Percentiles rank a stretch among this genome's conserved stretches.
These are phyloP conservation scores for Micrasema longulum DNA, from an alignment of 1,140 invertebrate species.

Conservation along the genomic window DNA sequence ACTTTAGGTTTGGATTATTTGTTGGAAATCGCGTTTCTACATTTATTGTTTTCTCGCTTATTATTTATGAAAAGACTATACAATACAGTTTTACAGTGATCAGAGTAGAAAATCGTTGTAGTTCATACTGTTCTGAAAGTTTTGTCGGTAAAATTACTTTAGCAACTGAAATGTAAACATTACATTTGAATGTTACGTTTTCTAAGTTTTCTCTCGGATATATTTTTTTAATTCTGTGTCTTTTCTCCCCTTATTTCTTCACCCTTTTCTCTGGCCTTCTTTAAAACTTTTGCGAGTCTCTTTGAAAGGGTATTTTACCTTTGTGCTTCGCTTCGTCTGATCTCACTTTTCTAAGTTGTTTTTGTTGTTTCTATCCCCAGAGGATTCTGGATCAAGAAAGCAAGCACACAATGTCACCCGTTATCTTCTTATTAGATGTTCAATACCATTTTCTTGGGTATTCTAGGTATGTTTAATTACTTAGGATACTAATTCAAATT, in stretches of 20 bases:
- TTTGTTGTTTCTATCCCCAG: conserved; percentile 20
- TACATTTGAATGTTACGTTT: no score
- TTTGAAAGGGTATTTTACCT: conserved; percentile 19
- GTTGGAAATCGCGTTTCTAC: background rate
- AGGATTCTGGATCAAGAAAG: background rate
- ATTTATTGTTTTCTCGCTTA: no score
- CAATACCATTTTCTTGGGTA: background rate
- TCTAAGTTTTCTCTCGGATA: no score
- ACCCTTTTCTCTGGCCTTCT: conserved; percentile 23
- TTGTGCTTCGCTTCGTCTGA: conserved; percentile 12
- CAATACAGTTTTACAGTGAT: no score
- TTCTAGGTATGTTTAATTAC: no score
- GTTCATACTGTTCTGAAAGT: no score
- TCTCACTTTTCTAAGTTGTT: conserved; percentile 3
- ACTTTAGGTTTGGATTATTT: background rate
- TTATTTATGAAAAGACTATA: no score
- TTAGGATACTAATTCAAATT: no score
- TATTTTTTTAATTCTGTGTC: no score
- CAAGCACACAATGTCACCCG: background rate
- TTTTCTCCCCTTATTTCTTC: conserved; percentile 14
- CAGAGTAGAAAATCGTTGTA: no score
- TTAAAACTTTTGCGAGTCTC: conserved; percentile 5
- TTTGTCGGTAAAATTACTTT: no score
- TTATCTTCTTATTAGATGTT: background rate
- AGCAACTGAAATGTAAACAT: no score